These are phyloP conservation scores for Nematolebias whitei DNA, from an alignment of 2,113 vertebrate species.

Conservation along the genomic window DNA sequence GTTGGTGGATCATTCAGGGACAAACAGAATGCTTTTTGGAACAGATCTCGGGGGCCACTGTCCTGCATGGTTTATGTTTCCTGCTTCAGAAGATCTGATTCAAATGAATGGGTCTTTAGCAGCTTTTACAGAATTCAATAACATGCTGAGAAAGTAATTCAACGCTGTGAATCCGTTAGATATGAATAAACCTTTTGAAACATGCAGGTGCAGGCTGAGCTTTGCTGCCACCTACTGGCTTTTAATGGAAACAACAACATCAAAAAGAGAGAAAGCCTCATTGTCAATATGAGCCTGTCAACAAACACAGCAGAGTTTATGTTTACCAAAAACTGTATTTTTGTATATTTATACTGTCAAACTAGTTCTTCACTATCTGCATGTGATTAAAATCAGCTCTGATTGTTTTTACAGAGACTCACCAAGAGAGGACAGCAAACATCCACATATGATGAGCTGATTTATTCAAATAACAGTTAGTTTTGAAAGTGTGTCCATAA, in stretches of 20 bases:
- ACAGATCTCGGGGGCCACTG: too few species aligned
- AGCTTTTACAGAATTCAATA: too few species aligned
- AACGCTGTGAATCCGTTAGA: too few species aligned
- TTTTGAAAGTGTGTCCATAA: background rate
- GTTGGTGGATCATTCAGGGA: too few species aligned
- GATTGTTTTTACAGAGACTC: background rate
- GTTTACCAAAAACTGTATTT: background rate
- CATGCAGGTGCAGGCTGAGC: background rate
- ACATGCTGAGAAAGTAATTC: too few species aligned
- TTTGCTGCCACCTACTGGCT: conserved; percentile 24
- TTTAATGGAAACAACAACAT: background rate
- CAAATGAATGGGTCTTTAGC: too few species aligned
- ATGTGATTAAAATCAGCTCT: background rate
- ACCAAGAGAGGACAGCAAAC: conserved; percentile 40
- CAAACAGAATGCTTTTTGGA: too few species aligned
- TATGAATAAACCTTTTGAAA: too few species aligned
- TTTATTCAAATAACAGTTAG: background rate
- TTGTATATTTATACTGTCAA: background rate
- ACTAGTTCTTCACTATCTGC: background rate
- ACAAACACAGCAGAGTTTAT: background rate
- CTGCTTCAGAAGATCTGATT: too few species aligned
- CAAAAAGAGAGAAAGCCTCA: background rate
- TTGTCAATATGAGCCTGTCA: background rate
- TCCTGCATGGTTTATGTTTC: too few species aligned
- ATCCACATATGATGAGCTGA: background rate